Evolutionary conservation across 2,888 invertebrate species (phyloP), one percentile per base, ranked within the genome.

Genomic region (Sphecodes monilicornis): DNA sequence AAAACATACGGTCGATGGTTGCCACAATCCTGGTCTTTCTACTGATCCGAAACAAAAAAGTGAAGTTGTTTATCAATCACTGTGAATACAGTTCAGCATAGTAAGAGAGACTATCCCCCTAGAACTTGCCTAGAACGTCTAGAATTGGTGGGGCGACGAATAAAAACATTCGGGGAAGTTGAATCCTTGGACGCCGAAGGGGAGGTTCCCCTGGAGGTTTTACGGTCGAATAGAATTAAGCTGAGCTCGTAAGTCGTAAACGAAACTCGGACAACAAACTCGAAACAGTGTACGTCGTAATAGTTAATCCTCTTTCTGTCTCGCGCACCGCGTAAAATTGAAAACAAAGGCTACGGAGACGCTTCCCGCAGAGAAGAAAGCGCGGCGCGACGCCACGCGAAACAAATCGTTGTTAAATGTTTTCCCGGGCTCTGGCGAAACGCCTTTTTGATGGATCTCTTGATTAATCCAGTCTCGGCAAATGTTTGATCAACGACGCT

Each of bases 191-290:
- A 76, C 29, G 66, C 32, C 36, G 26, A 36, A 50, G 32, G 36
- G 46, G 66, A 50, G 46, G 73, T 32, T n/a, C 22, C 73, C 11
- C 29, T 2, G 39, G 32, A 64, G 72, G 54, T 76, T 86, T 89
- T 84, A 85, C 70, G 76, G 75, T 69, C 50, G 87, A 60, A 66
- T 76, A 11, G 76, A 80, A 87, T 82, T 82, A 86, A 88, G 73
- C 57, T 68, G 36, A 78, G 41, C 36, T 70, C 82, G 78, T 66
- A 29, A 68, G 73, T 86, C 82, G 76, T 88, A 88, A 88, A 89
- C 41, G 57, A 75, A 73, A 71, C 41, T 80, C 41, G 80, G 71
- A 75, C 54, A 74, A 32, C 57, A 54, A 60, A 72, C 75, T 72
- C 57, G 43, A 75, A 50, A 50, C 50, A 79, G 76, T 64, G 50